Evolutionary conservation across 2,113 vertebrate genomes (phyloP).

Genomic region (Mobula hypostoma): DNA sequence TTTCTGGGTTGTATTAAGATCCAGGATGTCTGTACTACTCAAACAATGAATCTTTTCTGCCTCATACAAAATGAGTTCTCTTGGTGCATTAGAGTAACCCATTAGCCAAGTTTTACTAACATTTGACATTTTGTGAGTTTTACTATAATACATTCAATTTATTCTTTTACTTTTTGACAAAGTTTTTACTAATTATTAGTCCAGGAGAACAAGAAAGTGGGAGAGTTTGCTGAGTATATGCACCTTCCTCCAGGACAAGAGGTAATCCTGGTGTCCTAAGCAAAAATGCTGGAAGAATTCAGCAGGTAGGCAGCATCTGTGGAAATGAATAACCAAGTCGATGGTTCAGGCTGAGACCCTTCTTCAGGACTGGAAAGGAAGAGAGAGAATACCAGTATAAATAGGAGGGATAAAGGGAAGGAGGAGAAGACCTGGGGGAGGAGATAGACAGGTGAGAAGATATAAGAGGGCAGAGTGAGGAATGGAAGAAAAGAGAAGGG

Average conservation of each 20-base stretch:
- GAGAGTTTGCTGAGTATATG: not conserved
- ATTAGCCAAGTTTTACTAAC: not conserved
- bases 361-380: no score
- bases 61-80: not conserved
- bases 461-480: no score
- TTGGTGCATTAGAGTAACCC: not conserved
- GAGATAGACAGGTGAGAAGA: no score
- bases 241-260: not conserved
- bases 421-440: no score
- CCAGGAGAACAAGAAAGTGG: not conserved
- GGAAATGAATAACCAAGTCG: no score
- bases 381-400: no score
- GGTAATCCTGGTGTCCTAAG: not conserved
- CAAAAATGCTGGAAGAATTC: no score
- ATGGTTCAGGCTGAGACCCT: no score
- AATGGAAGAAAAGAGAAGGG: no score
- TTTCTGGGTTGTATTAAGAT: not conserved
- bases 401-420: no score
- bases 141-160: not conserved
- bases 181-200: not conserved
- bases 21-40: not conserved
- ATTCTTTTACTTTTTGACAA: not conserved
- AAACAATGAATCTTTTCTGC: not conserved
- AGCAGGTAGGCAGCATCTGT: no score
- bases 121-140: not conserved